These are phyloP conservation scores for Ammospiza maritima DNA, from an alignment of 2,797 vertebrate genomes.

Conservation along the genomic window DNA sequence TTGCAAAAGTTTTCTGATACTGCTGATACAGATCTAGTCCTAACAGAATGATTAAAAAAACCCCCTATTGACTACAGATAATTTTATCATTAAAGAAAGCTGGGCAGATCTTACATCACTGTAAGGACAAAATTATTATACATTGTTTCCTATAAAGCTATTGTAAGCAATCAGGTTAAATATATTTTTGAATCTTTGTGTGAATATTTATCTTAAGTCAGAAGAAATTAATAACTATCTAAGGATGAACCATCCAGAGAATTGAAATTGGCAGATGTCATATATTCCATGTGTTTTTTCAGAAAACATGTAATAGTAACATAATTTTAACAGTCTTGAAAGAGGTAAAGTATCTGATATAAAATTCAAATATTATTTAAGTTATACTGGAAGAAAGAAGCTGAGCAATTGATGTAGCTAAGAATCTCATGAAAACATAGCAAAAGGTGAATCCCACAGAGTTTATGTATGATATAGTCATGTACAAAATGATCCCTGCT, in stretches of 20 bases:
- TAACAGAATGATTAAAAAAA: background rate
- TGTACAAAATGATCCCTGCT: background rate
- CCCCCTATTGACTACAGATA: background rate
- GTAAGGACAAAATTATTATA: background rate
- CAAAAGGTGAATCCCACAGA: background rate
- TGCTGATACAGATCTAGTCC: background rate
- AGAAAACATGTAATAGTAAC: constrained; percentile 38
- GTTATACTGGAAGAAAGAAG: background rate
- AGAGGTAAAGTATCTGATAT: background rate
- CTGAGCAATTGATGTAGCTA: background rate
- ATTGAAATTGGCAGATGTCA: constrained; percentile 16
- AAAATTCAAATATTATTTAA: constrained; percentile 26
- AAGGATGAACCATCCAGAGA: constrained; percentile 44
- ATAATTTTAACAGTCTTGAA: constrained; percentile 15
- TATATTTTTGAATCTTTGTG: constrained; percentile 1
- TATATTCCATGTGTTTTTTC: background rate
- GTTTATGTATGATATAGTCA: background rate
- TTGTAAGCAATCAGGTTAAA: constrained; percentile 43
- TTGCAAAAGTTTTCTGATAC: background rate
- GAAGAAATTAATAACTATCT: constrained; percentile 34
- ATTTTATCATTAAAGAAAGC: background rate
- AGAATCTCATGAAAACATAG: background rate
- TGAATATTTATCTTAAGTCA: constrained; percentile 46
- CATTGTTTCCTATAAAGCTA: constrained; percentile 21
- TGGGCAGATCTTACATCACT: background rate